Conservation (phyloP, 2,797 vertebrate genomes). For the Siniperca scherzeri region DNA sequence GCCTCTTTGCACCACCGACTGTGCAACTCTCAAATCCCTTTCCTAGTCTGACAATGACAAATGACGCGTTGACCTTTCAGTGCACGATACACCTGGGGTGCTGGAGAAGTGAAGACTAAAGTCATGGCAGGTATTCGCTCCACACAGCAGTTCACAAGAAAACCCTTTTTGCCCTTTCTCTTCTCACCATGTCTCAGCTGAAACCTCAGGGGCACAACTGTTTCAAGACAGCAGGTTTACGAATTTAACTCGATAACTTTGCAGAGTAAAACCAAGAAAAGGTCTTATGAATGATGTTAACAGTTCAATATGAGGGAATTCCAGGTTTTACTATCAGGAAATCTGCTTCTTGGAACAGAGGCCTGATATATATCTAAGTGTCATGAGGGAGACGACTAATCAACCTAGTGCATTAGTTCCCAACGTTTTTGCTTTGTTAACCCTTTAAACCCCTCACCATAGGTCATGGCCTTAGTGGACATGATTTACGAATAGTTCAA, state of each 20-base stretch:
- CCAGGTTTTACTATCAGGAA: background rate
- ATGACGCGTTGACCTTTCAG: constrained; percentile 46
- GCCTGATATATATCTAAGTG: background rate
- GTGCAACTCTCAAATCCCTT: constrained; percentile 26
- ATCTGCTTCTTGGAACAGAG: background rate
- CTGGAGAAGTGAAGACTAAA: background rate
- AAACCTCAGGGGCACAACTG: background rate
- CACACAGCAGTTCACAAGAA: background rate
- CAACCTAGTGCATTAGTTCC: background rate
- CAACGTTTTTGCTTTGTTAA: background rate
- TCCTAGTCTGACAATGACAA: constrained; percentile 27
- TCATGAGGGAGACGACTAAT: background rate
- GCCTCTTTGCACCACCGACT: constrained; percentile 4
- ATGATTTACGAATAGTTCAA: background rate
- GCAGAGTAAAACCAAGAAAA: background rate
- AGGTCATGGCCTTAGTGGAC: background rate
- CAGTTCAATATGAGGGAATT: background rate
- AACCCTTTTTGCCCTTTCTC: background rate
- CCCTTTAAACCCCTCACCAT: background rate
- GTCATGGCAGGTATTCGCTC: constrained; percentile 11
- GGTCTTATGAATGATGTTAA: background rate
- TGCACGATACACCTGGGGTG: constrained; percentile 2
- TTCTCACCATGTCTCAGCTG: constrained; percentile 2
- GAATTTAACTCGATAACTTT: background rate
- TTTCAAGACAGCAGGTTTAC: background rate